Evolutionary conservation across 2,888 invertebrate species (phyloP).

Genomic region (Serrognathus titanus): DNA sequence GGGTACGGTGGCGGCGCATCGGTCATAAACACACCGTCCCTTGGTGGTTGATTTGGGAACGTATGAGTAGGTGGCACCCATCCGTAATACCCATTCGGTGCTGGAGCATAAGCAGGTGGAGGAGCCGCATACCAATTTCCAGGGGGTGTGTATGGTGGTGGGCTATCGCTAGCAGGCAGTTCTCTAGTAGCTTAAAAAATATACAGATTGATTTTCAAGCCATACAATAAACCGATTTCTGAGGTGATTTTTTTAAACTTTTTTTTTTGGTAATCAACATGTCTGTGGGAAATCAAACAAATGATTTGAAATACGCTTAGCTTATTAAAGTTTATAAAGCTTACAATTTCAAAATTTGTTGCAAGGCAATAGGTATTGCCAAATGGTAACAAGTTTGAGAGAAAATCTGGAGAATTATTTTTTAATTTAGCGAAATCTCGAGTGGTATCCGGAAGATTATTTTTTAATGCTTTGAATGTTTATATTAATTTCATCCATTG

Average conservation of each 20-base stretch:
- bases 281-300: too few species aligned
- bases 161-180: constrained; percentile 57
- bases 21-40: constrained; percentile 83
- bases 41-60: constrained; percentile 67
- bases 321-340: too few species aligned
- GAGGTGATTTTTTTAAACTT: neutral
- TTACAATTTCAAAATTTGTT: too few species aligned
- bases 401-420: too few species aligned
- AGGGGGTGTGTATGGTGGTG: constrained; percentile 81
- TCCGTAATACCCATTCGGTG: constrained; percentile 85
- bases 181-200: constrained; percentile 58
- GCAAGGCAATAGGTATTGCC: too few species aligned
- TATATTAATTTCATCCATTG: too few species aligned
- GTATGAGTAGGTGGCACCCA: constrained; percentile 78
- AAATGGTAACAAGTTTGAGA: too few species aligned
- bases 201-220: neutral
- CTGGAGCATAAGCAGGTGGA: constrained; percentile 85
- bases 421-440: too few species aligned
- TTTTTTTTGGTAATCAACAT: too few species aligned
- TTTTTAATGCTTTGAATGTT: too few species aligned
- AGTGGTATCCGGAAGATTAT: too few species aligned
- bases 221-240: neutral
- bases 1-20: constrained; percentile 94
- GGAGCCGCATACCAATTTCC: constrained; percentile 82
- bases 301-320: too few species aligned